These are phyloP conservation scores for Vireo griseus DNA, from an alignment of 2,797 vertebrate species.

Conservation along the genomic window DNA sequence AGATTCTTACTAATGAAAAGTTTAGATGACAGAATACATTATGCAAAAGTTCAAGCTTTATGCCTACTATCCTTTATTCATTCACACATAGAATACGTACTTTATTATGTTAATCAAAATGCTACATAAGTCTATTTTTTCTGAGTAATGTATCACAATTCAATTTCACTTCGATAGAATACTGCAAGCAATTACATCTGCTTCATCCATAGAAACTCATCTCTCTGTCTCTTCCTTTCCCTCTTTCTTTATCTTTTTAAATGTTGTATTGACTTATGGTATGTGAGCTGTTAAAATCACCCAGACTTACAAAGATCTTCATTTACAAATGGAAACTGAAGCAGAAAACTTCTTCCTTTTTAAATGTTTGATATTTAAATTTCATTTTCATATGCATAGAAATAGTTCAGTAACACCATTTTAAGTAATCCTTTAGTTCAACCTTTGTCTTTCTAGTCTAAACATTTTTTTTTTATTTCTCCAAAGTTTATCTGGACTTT, in stretches of 20 bases:
- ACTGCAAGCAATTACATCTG: neutral
- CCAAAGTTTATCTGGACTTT: slow-evolving; percentile 73
- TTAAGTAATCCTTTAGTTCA: slow-evolving; percentile 51
- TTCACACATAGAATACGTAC: neutral
- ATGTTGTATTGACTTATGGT: neutral
- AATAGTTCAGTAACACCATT: slow-evolving; percentile 35
- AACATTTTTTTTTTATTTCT: slow-evolving; percentile 58
- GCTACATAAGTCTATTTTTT: slow-evolving; percentile 5
- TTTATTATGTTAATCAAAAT: slow-evolving; percentile 20
- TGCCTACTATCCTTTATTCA: neutral
- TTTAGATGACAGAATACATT: slow-evolving; percentile 3
- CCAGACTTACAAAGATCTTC: neutral
- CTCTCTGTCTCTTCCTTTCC: neutral
- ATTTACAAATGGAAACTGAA: slow-evolving; percentile 23
- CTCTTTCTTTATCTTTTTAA: slow-evolving; percentile 3
- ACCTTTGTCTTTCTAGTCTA: slow-evolving; percentile 64
- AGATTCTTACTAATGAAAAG: slow-evolving; percentile 42
- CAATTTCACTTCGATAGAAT: neutral
- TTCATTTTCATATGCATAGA: slow-evolving; percentile 18
- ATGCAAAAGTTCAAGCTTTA: slow-evolving; percentile 1
- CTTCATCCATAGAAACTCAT: neutral
- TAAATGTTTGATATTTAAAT: neutral
- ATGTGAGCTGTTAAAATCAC: slow-evolving; percentile 1
- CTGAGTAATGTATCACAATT: neutral
- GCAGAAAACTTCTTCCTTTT: neutral